Conservation (phyloP, 2,797 vertebrate species). For the Coccyzus lansbergi region DNA sequence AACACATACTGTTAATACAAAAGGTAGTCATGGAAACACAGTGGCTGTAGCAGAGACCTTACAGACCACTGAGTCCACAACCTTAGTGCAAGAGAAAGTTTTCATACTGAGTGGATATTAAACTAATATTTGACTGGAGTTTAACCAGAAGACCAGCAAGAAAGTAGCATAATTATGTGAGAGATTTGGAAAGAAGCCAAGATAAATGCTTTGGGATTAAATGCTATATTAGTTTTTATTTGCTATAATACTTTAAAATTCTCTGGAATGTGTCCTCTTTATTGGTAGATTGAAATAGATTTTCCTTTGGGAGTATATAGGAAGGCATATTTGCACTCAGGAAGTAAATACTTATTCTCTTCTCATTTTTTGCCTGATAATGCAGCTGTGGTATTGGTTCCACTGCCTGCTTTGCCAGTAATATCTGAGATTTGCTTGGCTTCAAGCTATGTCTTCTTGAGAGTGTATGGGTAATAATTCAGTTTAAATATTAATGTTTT, state of each 20-base stretch:
- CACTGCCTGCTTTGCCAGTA: background rate
- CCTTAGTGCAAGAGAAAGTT: background rate
- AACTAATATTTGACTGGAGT: background rate
- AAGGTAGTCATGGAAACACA: background rate
- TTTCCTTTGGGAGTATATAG: background rate
- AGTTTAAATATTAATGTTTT: background rate
- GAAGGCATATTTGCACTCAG: background rate
- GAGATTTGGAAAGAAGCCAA: conserved; percentile 16
- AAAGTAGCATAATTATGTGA: background rate
- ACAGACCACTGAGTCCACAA: background rate
- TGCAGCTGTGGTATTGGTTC: background rate
- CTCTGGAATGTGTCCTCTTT: background rate
- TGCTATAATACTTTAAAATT: background rate
- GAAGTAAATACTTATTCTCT: background rate
- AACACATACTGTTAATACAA: background rate
- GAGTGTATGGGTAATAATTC: background rate
- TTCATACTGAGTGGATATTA: background rate
- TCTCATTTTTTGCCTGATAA: background rate
- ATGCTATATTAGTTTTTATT: background rate
- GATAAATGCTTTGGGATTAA: background rate
- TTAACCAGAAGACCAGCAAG: background rate
- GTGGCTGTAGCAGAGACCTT: background rate
- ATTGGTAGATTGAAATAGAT: conserved; percentile 3
- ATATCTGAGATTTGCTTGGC: background rate
- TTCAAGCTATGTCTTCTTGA: background rate